These are phyloP conservation scores for Beaufortia kweichowensis DNA, from an alignment of 2,113 vertebrate species.

Conservation along the genomic window DNA sequence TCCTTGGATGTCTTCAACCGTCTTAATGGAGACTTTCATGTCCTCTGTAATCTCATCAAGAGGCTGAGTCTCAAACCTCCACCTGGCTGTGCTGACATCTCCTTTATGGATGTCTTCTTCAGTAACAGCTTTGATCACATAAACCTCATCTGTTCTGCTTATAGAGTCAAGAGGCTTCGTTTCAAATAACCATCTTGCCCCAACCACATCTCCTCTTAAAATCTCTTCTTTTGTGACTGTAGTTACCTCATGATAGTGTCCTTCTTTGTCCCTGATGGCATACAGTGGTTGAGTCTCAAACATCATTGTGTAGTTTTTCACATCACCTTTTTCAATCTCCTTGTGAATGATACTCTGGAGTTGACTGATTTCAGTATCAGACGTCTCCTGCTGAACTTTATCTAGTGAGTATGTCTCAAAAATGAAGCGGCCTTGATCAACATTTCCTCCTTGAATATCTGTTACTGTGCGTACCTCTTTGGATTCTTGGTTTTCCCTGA, in stretches of 20 bases:
- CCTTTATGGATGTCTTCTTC: conserved; percentile 89
- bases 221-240: conserved; percentile 90
- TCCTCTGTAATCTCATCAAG: conserved; percentile 84
- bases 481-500: conserved; percentile 68
- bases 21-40: conserved; percentile 72
- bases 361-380: conserved; percentile 65
- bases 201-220: conserved; percentile 86
- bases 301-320: conserved; percentile 89
- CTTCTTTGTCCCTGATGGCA: conserved; percentile 86
- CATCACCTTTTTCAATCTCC: conserved; percentile 80
- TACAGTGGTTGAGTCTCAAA: conserved; percentile 91
- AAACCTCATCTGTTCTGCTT: conserved; percentile 82
- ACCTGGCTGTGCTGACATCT: conserved; percentile 83
- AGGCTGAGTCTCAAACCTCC: conserved; percentile 89
- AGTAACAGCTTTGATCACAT: conserved; percentile 89
- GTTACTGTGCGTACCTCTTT: conserved; percentile 74
- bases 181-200: conserved; percentile 91
- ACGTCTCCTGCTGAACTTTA: conserved; percentile 81
- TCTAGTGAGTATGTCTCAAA: conserved; percentile 90
- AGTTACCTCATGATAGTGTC: conserved; percentile 89
- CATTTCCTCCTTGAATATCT: conserved; percentile 85
- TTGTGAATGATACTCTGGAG: conserved; percentile 71
- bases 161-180: conserved; percentile 89
- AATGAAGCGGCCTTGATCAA: conserved; percentile 84
- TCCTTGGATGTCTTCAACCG: conserved; percentile 77